phyloP scores from a whole-genome alignment of 1,140 invertebrate genomes.

The Drosophila triauraria region DNA sequence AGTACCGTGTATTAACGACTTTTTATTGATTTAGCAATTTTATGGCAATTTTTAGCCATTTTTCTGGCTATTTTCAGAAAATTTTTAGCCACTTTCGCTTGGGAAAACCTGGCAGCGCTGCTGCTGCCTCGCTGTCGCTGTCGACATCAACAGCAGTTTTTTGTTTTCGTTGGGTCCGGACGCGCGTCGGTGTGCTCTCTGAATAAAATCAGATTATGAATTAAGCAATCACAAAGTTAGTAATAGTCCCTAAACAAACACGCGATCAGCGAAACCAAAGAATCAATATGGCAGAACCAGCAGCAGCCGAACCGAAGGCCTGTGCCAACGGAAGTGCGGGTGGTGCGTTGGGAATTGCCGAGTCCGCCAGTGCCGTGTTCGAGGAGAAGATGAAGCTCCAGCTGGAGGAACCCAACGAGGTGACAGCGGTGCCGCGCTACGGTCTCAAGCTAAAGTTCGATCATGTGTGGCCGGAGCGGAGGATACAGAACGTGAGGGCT shows the following conservation, averaged over 20 bases:
- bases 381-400: conserved; percentile 67
- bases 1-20: too few relatives aligned
- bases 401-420: conserved; percentile 62
- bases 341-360: conserved; percentile 32
- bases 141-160: neutral
- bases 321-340: conserved; percentile 44
- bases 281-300: conserved; percentile 44
- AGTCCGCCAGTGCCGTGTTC: conserved; percentile 76
- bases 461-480: conserved; percentile 91
- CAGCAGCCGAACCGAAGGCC: conserved; percentile 23
- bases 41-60: too few relatives aligned
- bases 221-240: conserved; percentile 14
- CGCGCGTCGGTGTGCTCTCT: conserved; percentile 29
- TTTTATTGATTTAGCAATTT: too few relatives aligned
- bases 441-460: conserved; percentile 91
- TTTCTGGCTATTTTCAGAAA: too few relatives aligned
- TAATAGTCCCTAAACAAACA: neutral
- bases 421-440: conserved; percentile 86
- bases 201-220: conserved; percentile 43
- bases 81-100: too few relatives aligned
- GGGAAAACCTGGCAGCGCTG: too few relatives aligned
- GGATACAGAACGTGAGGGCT: conserved; percentile 89
- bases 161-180: conserved; percentile 24
- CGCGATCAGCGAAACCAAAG: conserved; percentile 28
- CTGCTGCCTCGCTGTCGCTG: too few relatives aligned